Evolutionary conservation across 2,888 invertebrate genomes (phyloP).

Genomic region (Ferrisia virgata): DNA sequence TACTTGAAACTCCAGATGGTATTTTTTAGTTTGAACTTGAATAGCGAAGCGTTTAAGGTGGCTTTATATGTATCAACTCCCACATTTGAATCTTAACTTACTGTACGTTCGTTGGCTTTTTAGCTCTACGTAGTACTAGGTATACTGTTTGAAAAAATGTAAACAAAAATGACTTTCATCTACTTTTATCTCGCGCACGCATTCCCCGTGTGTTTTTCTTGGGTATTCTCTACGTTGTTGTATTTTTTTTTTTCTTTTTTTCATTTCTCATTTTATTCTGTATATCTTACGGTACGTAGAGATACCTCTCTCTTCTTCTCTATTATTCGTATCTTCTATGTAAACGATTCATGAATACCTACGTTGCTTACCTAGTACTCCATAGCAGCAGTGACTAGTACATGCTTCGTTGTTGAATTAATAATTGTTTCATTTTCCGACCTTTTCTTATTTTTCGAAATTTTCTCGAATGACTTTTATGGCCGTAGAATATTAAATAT

Average conservation of each 20-base stretch:
- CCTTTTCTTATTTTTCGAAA: constrained; percentile 3
- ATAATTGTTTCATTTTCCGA: constrained; percentile 38
- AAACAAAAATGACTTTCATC: constrained; percentile 44
- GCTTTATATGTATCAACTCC: constrained; percentile 41
- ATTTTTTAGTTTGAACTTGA: constrained; percentile 38
- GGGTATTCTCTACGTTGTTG: neutral
- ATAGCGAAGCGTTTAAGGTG: constrained; percentile 37
- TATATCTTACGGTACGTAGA: neutral
- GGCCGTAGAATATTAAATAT: constrained; percentile 19
- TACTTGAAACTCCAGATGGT: constrained; percentile 43
- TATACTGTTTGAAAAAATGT: constrained; percentile 30
- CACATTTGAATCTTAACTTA: constrained; percentile 41
- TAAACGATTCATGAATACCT: constrained; percentile 29
- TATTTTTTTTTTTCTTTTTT: neutral
- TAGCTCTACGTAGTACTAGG: too few species aligned
- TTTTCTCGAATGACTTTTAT: constrained; percentile 17
- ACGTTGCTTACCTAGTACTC: neutral
- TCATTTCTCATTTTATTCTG: neutral
- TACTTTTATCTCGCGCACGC: constrained; percentile 32
- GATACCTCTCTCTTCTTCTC: neutral
- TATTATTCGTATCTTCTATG: neutral
- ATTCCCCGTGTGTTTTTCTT: constrained; percentile 3
- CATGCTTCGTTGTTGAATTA: constrained; percentile 11
- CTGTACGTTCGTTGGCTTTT: too few species aligned
- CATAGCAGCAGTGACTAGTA: neutral